Base-by-base conservation (phyloP, 2,113 vertebrate genomes). In the Syngnathoides biaculeatus region DNA sequence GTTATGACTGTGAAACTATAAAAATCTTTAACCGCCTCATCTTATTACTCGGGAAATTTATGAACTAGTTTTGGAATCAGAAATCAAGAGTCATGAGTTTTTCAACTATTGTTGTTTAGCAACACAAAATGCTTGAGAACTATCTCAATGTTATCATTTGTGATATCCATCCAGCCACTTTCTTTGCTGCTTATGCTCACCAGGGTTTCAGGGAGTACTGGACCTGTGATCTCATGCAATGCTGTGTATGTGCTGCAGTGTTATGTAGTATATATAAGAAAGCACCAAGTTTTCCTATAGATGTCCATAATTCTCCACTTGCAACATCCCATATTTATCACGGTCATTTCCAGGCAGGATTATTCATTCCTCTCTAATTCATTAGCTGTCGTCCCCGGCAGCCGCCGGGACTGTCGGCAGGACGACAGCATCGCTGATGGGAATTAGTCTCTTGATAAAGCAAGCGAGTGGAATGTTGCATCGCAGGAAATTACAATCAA, bases 401-500 rank as follows among this genome's bases (percentile, higher is more conserved):
- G 65, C 75, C 67, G 74, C 72, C 78, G 27, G 35, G 67, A 68
- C 71, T 62, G 74, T 35, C 55, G 73, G 69, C 62, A 73, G 70
- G 68, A 68, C 60, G 72, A 84, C 83, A 80, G 74, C 64, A 17
- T 75, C 43, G 79, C 80, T 80, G 81, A 87, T 80, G 77, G 77
- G 81, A 89, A 91, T 90, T 86, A 86, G 79, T 81, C 82, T 89
- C 69, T 80, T 85, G 83, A 87, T 87, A 85, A 89, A 88, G 79
- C 77, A 57, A 75, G 79, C 71, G 78, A 91, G 79, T 82, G 78
- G 79, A 89, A 82, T 70, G 57, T 74, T 68, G 76, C 73, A 0
- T 87, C 27, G 70, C 81, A 87, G 89, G 86, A 91, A 90, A 90
- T 86, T 86, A 81, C 78, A 87, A 91, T 92, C 88, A 90, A 92